Conservation (phyloP, 2,888 invertebrate species). For the Seira sanloemensis region DNA sequence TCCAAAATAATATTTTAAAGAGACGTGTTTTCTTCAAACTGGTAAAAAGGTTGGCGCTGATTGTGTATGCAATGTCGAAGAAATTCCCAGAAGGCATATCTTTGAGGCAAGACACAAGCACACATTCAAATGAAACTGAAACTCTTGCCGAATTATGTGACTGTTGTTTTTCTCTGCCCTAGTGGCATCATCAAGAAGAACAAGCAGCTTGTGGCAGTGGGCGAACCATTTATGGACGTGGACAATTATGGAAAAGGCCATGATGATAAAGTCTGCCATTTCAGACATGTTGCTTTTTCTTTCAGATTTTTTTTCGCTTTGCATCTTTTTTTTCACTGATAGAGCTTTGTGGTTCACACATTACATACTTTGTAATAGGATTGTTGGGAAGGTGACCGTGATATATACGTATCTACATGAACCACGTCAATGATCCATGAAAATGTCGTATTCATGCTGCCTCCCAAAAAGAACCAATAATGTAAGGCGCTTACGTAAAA, state of each 20-base stretch:
- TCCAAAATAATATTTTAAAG: background rate
- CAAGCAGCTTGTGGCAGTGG: conserved; percentile 70
- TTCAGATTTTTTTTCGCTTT: background rate
- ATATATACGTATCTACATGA: background rate
- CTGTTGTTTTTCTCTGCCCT: background rate
- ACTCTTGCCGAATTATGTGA: conserved; percentile 23
- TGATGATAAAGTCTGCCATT: conserved; percentile 41
- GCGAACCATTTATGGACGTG: conserved; percentile 70
- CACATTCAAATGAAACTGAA: conserved; percentile 35
- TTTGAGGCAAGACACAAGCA: background rate
- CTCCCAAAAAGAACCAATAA: background rate
- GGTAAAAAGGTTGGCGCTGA: no score
- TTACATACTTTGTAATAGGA: background rate
- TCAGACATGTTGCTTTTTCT: conserved; percentile 29
- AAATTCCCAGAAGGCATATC: conserved; percentile 49
- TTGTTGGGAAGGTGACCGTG: background rate
- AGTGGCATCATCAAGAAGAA: conserved; percentile 18
- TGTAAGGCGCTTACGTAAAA: background rate
- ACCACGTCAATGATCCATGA: background rate
- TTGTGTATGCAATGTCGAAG: background rate
- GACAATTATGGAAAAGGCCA: conserved; percentile 71
- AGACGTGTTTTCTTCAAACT: background rate
- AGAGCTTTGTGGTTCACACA: background rate
- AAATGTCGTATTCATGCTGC: background rate
- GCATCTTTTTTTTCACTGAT: background rate